Evolutionary conservation across 2,888 invertebrate genomes (phyloP).

Genomic region (Scelioninae gen. 2): DNA sequence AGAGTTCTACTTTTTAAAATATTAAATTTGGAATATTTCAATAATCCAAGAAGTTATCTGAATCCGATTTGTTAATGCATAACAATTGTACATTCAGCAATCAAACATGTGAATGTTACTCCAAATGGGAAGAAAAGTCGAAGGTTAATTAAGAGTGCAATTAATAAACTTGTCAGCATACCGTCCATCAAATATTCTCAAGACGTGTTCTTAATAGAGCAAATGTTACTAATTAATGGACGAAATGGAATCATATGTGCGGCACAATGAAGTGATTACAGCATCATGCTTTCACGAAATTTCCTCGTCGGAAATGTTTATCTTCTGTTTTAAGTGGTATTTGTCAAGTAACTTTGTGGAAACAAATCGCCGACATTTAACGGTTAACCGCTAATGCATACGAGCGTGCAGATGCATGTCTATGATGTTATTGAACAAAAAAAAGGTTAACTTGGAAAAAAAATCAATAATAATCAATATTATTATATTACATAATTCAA

Average conservation of each 20-base stretch:
- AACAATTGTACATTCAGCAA: no score
- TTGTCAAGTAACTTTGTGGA: constrained; percentile 42
- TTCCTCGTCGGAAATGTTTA: constrained; percentile 47
- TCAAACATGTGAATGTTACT: background rate
- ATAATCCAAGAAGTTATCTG: background rate
- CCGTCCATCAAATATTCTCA: constrained; percentile 3
- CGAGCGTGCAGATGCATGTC: constrained; percentile 6
- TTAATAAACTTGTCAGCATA: constrained; percentile 31
- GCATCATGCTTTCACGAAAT: constrained; percentile 36
- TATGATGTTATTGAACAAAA: background rate
- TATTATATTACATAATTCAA: no score
- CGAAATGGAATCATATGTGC: constrained; percentile 34
- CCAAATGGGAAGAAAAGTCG: constrained; percentile 3
- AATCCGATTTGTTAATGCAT: no score
- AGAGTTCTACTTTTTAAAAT: no score
- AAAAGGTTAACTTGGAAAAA: background rate
- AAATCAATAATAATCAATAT: no score
- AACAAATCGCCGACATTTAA: constrained; percentile 36
- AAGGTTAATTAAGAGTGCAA: constrained; percentile 34
- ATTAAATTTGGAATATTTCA: no score
- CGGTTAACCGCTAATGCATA: constrained; percentile 44
- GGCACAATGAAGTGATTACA: constrained; percentile 37
- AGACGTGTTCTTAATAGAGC: constrained; percentile 4
- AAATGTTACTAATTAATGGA: constrained; percentile 32
- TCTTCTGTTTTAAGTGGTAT: constrained; percentile 40